These are phyloP conservation scores for Pediacus dermestoides DNA, from an alignment of 2,888 invertebrate species.

Conservation along the genomic window DNA sequence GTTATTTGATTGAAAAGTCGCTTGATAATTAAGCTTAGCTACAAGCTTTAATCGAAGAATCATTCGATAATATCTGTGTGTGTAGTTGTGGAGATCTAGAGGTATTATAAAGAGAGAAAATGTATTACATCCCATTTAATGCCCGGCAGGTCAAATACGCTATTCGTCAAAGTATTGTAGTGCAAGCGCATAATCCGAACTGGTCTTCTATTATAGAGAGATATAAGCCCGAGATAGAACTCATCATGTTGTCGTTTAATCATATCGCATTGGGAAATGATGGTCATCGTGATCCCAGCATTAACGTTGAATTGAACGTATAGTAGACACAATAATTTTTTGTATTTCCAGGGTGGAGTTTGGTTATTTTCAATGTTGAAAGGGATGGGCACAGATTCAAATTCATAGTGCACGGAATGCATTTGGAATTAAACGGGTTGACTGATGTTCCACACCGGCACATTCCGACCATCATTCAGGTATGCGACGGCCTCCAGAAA, in stretches of 20 bases:
- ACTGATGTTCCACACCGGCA: neutral
- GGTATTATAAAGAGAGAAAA: too few species aligned
- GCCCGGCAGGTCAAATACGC: slow-evolving; percentile 22
- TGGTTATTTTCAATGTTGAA: too few species aligned
- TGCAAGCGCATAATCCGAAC: slow-evolving; percentile 18
- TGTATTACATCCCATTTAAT: slow-evolving; percentile 24
- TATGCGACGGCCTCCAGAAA: too few species aligned
- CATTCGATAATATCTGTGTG: too few species aligned
- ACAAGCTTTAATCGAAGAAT: too few species aligned
- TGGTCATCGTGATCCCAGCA: slow-evolving; percentile 3
- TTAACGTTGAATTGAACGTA: too few species aligned
- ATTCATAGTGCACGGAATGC: neutral
- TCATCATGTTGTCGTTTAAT: slow-evolving; percentile 9
- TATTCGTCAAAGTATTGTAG: slow-evolving; percentile 28
- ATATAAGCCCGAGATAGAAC: slow-evolving; percentile 7
- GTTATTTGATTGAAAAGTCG: too few species aligned
- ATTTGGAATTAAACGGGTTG: neutral
- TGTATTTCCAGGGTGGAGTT: too few species aligned
- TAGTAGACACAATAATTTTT: too few species aligned
- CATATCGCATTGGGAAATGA: slow-evolving; percentile 5
- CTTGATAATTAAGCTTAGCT: too few species aligned
- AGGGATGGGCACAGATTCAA: neutral
- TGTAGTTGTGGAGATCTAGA: too few species aligned
- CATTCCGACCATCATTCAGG: slow-evolving; percentile 8
- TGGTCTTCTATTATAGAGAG: slow-evolving; percentile 5